Base-by-base conservation (phyloP, 2,888 invertebrate species). In the Eudemis profundana region DNA sequence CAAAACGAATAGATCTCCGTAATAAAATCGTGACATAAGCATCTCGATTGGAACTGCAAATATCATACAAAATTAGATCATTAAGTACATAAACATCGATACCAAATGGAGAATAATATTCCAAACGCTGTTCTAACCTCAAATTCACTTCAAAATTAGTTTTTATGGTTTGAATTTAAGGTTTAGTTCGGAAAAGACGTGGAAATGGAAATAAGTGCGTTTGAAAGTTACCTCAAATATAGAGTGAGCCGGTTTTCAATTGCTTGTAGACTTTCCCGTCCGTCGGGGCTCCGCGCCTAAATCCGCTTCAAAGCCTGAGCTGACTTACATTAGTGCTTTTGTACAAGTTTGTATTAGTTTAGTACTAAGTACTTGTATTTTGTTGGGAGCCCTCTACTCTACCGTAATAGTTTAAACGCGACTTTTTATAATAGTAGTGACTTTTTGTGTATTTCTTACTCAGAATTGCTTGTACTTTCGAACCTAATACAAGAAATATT, bases 281-380 rank as follows among this genome's bases (percentile, higher is more conserved):
- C 63, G 29, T 12, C 8, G 14, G 8, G 10, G 14, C 23, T 17
- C 27, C 47, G 53, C 62, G 23, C 62, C 44, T 61, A 53, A 64
- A 59, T 59, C 59, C 59, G 51, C 36, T 65, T 38, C 59, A 65
- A 65, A 65, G 51, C 59, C 46, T 44, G 27, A 33, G 27, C 62
- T 10, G 4, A 40, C 14, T 23, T 27, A 40, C 17, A 42, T 40
- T 17, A 42, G 40, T 54, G n/a, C 17, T 27, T 21, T 5, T 4
- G 4, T 10, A 33, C 33, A 33, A 10, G 8, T 0, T 1, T 33
- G 8, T 10, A 33, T 10, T 33, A 33, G 7, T 5, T 27, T 27
- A 27, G 1, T 7, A n/a, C n/a, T n/a, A n/a, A n/a, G n/a, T n/a
- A n/a, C n/a, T n/a, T n/a, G n/a, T n/a, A n/a, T n/a, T n/a, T n/a